phyloP scores from a whole-genome alignment of 2,113 vertebrate genomes.

The Vidua macroura region DNA sequence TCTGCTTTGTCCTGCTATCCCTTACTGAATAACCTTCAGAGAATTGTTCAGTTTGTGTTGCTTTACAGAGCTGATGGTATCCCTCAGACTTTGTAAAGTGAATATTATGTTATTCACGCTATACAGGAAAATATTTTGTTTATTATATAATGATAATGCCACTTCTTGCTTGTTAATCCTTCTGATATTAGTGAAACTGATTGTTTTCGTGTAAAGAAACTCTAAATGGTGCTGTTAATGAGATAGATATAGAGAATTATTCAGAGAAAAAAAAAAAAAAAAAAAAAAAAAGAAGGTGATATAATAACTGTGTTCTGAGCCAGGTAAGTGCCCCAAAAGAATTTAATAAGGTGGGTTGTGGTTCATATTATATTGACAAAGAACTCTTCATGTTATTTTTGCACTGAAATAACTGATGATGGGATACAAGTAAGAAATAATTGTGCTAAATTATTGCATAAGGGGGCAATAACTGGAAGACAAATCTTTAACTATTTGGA shows the following conservation, averaged over 20 bases:
- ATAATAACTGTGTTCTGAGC: not conserved
- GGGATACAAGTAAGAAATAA: not conserved
- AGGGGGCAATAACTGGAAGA: not conserved
- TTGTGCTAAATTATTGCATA: not conserved
- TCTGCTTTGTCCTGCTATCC: not conserved
- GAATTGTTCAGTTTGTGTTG: not conserved
- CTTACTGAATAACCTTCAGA: not conserved
- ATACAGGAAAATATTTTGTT: not conserved
- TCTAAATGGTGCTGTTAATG: not conserved
- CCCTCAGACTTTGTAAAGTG: not conserved
- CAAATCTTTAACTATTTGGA: not conserved
- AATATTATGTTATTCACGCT: not conserved
- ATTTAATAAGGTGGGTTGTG: not conserved
- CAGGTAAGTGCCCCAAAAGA: not conserved
- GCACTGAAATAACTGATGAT: not conserved
- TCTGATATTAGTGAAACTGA: not conserved
- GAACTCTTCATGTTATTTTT: constrained; percentile 5
- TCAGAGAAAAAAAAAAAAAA: not conserved
- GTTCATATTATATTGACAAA: not conserved
- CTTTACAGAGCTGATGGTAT: not conserved
- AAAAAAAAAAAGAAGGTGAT: not conserved
- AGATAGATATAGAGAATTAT: not conserved
- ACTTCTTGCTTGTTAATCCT: not conserved
- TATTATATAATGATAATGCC: not conserved
- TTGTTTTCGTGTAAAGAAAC: not conserved